Conservation (phyloP, 2,797 vertebrate genomes). For the Meriones psammophilus region DNA sequence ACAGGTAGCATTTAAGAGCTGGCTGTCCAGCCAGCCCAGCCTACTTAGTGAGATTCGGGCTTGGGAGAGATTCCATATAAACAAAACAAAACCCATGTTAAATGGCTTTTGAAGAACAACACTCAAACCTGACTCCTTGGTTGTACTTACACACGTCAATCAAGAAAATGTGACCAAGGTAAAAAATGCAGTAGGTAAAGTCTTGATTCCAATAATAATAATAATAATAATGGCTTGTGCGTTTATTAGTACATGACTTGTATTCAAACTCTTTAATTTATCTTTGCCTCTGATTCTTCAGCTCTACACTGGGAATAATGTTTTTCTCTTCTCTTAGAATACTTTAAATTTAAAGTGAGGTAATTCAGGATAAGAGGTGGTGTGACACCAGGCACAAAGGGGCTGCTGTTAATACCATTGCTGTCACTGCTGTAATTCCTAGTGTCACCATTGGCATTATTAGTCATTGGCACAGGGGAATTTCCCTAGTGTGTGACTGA, state of each 20-base stretch:
- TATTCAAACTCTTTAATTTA: neutral
- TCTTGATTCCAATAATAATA: neutral
- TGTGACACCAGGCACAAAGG: neutral
- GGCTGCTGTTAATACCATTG: neutral
- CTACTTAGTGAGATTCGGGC: neutral
- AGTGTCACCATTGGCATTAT: neutral
- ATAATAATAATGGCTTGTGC: neutral
- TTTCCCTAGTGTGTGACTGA: conserved; percentile 34
- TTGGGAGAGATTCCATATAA: neutral
- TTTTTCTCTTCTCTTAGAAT: neutral
- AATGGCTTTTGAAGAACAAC: neutral
- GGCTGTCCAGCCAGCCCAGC: neutral
- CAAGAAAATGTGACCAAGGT: neutral
- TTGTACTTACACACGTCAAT: neutral
- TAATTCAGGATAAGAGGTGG: neutral
- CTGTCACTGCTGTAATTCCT: neutral
- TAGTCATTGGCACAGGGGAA: neutral
- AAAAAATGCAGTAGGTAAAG: neutral
- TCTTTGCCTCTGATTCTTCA: neutral
- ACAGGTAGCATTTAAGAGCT: neutral
- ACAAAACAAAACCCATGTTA: neutral
- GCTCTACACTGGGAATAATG: neutral
- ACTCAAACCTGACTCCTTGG: neutral
- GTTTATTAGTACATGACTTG: neutral
- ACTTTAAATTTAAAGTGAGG: conserved; percentile 5